phyloP scores from a whole-genome alignment of 1,140 invertebrate genomes.

The Pseudomyrmex pallidus region DNA sequence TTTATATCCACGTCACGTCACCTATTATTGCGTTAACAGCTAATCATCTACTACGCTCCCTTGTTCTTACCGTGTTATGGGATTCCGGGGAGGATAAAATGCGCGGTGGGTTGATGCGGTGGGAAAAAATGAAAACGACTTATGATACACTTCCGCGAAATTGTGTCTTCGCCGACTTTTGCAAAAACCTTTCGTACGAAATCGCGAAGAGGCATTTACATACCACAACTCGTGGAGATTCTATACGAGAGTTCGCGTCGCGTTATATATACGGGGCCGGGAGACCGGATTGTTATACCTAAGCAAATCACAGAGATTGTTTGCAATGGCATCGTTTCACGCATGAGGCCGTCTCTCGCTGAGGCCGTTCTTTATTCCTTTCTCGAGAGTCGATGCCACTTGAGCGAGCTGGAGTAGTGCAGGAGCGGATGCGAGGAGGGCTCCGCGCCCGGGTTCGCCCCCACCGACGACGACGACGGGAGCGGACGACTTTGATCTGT shows the following conservation, averaged over 20 bases:
- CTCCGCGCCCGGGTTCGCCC: constrained; percentile 71
- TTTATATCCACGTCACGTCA: constrained; percentile 68
- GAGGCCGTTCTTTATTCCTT: constrained; percentile 83
- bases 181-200: neutral
- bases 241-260: neutral
- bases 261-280: neutral
- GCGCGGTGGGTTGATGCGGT: neutral
- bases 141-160: neutral
- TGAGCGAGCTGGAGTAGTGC: constrained; percentile 81
- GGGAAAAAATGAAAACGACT: constrained; percentile 33
- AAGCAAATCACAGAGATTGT: constrained; percentile 84
- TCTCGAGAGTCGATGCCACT: constrained; percentile 84
- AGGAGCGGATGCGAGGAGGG: constrained; percentile 78
- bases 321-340: constrained; percentile 86
- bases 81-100: constrained; percentile 34
- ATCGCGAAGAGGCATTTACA: neutral
- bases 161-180: neutral
- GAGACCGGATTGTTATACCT: constrained; percentile 82
- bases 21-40: constrained; percentile 77
- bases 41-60: constrained; percentile 70
- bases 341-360: constrained; percentile 80
- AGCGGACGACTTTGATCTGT: constrained; percentile 80
- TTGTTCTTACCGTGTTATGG: constrained; percentile 51
- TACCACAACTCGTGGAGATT: neutral
- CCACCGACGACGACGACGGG: constrained; percentile 69